Percentiles rank a stretch among this genome's conserved stretches.
Conservation (phyloP, 1,140 invertebrate species). For the Ruditapes philippinarum region DNA sequence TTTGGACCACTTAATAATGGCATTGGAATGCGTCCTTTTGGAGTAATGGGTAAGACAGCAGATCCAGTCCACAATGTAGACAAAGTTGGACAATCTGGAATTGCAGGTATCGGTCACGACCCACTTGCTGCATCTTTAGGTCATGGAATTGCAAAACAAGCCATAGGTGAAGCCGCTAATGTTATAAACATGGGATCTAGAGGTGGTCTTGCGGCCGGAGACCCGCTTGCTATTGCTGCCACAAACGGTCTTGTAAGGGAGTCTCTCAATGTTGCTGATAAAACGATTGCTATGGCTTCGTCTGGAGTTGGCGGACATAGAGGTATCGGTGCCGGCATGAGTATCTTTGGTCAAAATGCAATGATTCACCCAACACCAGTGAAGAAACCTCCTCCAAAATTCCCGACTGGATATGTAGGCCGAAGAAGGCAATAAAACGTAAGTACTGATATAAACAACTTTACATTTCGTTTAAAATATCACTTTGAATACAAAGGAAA, state of each 20-base stretch:
- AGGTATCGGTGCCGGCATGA: background rate
- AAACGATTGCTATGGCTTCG: conserved; percentile 17
- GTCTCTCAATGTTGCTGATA: conserved; percentile 35
- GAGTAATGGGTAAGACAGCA: background rate
- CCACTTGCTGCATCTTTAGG: conserved; percentile 27
- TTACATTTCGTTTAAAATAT: no score
- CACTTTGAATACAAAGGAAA: no score
- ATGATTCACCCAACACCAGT: background rate
- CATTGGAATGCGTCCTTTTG: background rate
- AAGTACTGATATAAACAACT: background rate
- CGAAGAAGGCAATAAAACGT: background rate
- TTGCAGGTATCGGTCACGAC: conserved; percentile 36
- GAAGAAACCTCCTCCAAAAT: background rate
- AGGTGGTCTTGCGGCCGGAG: background rate
- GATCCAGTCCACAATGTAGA: conserved; percentile 44
- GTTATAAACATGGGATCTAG: conserved; percentile 33
- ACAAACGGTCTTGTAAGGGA: conserved; percentile 27
- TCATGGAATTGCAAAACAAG: conserved; percentile 39
- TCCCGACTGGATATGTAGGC: background rate
- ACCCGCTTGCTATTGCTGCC: conserved; percentile 29
- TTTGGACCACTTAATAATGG: background rate
- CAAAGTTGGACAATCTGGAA: conserved; percentile 22
- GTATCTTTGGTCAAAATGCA: background rate
- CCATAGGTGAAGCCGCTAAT: background rate
- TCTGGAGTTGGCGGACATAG: background rate